Evolutionary conservation across 2,113 vertebrate species (phyloP), one percentile per base, ranked within the genome.

Genomic region (Turnix velox): DNA sequence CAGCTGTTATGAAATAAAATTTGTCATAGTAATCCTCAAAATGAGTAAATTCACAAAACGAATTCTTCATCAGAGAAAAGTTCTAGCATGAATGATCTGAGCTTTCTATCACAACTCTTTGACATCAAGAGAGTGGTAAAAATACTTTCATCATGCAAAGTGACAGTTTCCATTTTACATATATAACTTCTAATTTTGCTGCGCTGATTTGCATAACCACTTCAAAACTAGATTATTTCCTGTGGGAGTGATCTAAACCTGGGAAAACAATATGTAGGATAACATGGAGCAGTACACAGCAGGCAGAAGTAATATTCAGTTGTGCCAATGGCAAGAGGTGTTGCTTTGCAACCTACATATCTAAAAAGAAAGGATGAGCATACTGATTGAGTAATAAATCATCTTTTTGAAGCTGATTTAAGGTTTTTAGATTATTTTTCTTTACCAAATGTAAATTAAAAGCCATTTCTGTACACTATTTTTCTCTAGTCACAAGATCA

Each of bases 101-200:
- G 49, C 13, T 95, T 92, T 82, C 57, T 91, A 69, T 58, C 33
- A 22, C 71, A 81, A 84, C 27, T 80, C 43, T n/a, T 76, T 92
- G 90, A 92, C 72, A 93, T 66, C 48, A 88, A 87, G 31, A 86
- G 14, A 58, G 45, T 23, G 62, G 79, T 86, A 93, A 85, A 93
- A 93, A 93, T 76, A 95, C 33, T 73, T 90, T 66, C 31, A 52
- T 66, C 63, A 67, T 62, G 10, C 5, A 3, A 90, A 90, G 55
- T 86, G 55, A n/a, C 46, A 91, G 43, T 88, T 92, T 95, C 54
- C 19, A 11, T 57, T 93, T 88, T 92, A 49, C 27, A 42, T 74
- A 73, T 31, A 51, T 79, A 86, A 17, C 35, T 88, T 90, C 71
- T 93, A 89, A 94, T 94, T 94, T 87, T 91, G 42, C 30, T 79